Evolutionary conservation across 2,797 vertebrate species (phyloP), one percentile per base, ranked within the genome.

Genomic region (Pelobates cultripes): DNA sequence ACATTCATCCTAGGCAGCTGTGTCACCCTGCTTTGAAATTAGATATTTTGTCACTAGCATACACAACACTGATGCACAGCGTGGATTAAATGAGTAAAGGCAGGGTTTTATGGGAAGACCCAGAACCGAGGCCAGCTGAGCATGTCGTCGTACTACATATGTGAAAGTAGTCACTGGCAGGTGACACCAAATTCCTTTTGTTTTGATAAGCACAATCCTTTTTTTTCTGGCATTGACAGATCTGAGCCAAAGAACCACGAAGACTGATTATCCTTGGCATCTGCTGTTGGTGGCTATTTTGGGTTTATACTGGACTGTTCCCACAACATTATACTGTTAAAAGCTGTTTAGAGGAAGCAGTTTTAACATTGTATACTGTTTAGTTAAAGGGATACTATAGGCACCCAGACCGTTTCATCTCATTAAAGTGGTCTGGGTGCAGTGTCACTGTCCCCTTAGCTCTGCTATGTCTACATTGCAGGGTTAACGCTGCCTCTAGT

Each of bases 21-120:
- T 64, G n/a, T 82, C 41, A 43, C 28, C 69, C 63, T 66, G 67
- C 82, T 84, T 75, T 84, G 82, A 84, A 79, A 84, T 47, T 13
- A 17, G 82, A 84, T 84, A 67, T 43, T 63, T 66, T 17, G 55
- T 42, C 44, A 15, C 41, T 4, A 60, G 70, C 57, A 55, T 77
- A 57, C 53, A 73, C 43, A 55, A 69, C 67, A 44, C 74, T 53
- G 53, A 42, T 70, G 60, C 64, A 47, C 45, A 70, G 43, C 7
- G 3, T 45, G 72, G 51, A 75, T 66, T 78, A n/a, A 0, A 41
- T 53, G 43, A 70, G 69, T 42, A 43, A 28, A 12, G 60, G 57
- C 41, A 41, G 40, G 15, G 47, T 68, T 69, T 73, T 73, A 77
- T 43, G 53, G 28, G 45, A 41, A 14, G 2, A 9, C 15, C 40